Evolutionary conservation across 2,797 vertebrate genomes (phyloP).

Genomic region (Saxicola maurus): DNA sequence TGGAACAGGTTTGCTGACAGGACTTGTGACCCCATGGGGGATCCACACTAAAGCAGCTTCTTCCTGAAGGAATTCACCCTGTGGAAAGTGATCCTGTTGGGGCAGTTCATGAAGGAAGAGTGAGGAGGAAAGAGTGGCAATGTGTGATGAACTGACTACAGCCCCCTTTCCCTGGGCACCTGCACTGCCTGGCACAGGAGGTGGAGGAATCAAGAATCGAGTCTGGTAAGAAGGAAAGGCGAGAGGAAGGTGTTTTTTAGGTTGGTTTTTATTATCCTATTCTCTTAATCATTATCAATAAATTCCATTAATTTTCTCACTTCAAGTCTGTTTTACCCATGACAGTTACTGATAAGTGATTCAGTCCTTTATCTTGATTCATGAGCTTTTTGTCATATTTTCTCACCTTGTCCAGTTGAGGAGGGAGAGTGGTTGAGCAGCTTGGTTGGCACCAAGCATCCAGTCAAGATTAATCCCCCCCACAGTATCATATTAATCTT

Average conservation of each 20-base stretch:
- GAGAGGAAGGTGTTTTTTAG: not conserved
- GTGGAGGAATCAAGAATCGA: accelerated
- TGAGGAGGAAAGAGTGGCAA: accelerated
- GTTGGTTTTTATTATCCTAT: not conserved
- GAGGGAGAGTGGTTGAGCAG: accelerated
- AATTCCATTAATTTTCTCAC: not conserved
- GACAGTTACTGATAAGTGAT: not conserved
- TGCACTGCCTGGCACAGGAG: accelerated
- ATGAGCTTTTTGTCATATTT: not conserved
- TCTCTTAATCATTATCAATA: not conserved
- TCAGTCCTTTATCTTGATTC: not conserved
- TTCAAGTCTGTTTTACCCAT: accelerated
- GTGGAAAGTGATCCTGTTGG: not conserved
- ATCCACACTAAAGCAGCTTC: not conserved
- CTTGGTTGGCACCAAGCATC: not conserved
- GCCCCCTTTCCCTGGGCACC: accelerated
- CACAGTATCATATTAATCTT: not conserved
- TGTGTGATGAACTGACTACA: accelerated
- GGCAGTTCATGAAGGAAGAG: not conserved
- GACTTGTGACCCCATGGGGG: not conserved
- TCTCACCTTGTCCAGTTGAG: not conserved
- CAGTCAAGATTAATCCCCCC: not conserved
- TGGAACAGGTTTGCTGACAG: not conserved
- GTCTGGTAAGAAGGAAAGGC: not conserved
- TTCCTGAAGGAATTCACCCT: not conserved